A percentile compares a stretch with the other conserved stretches of the same genome.
These are phyloP conservation scores for Chionomys nivalis DNA, from an alignment of 2,113 vertebrate species.

Conservation along the genomic window DNA sequence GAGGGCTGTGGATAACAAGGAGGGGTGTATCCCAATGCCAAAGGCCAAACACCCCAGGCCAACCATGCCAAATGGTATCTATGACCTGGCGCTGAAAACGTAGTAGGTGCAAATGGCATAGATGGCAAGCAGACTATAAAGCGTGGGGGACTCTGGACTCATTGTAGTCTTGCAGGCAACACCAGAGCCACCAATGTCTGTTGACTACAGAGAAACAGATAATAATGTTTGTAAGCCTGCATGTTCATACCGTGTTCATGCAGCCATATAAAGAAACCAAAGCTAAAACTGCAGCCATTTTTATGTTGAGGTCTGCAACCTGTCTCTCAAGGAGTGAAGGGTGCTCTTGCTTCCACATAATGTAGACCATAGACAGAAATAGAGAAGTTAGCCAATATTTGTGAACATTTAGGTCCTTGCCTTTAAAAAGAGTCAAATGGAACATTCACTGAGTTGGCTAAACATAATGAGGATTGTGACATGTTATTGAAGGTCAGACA, in stretches of 20 bases:
- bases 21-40: neutral
- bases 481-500: neutral
- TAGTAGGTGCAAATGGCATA: constrained; percentile 4
- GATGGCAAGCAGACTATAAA: neutral
- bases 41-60: neutral
- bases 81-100: neutral
- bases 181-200: neutral
- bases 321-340: constrained; percentile 17
- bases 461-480: neutral
- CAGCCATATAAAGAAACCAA: neutral
- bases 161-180: neutral
- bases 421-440: constrained; percentile 30
- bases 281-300: neutral
- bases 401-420: neutral
- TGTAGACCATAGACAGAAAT: neutral
- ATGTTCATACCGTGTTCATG: neutral
- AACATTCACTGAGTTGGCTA: neutral
- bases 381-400: neutral
- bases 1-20: neutral
- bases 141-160: neutral
- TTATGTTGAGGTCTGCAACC: neutral
- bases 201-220: neutral
- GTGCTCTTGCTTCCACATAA: neutral
- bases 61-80: neutral
- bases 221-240: neutral